Percentiles rank a stretch among this genome's conserved stretches.
Conservation (phyloP, 2,113 vertebrate species). For the Austrofundulus limnaeus region DNA sequence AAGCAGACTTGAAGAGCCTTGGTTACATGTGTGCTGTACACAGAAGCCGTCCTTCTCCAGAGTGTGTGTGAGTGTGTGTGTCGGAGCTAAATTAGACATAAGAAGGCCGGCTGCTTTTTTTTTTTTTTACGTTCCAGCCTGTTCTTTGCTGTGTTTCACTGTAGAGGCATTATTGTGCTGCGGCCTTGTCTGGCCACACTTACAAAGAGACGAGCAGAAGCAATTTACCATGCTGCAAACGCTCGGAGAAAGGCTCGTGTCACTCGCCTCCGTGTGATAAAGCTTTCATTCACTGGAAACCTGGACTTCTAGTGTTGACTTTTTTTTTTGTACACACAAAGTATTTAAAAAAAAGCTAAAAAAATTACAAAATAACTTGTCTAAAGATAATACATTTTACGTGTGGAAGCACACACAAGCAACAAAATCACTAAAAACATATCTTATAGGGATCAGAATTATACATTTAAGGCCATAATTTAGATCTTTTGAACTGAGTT, state of each 20-base stretch:
- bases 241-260: slow-evolving; percentile 25
- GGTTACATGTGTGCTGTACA: slow-evolving; percentile 17
- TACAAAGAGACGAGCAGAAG: slow-evolving; percentile 50
- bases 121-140: slow-evolving; percentile 12
- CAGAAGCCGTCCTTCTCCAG: slow-evolving; percentile 20
- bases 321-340: neutral
- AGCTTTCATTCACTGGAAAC: slow-evolving; percentile 18
- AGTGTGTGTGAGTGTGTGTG: slow-evolving; percentile 27
- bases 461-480: no score
- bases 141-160: slow-evolving; percentile 40
- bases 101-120: slow-evolving; percentile 4
- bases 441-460: neutral
- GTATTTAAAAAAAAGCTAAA: no score
- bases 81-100: slow-evolving; percentile 60
- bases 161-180: slow-evolving; percentile 42
- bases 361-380: no score
- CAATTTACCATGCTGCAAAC: slow-evolving; percentile 50
- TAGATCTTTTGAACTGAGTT: no score
- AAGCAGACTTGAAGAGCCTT: slow-evolving; percentile 18
- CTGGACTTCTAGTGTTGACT: slow-evolving; percentile 3
- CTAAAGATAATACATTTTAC: no score
- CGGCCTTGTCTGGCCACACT: slow-evolving; percentile 48
- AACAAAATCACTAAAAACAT: no score
- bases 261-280: slow-evolving; percentile 24
- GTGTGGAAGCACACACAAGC: no score